A percentile compares a stretch with the other conserved stretches of the same genome.
These are phyloP conservation scores for Chelmon rostratus DNA, from an alignment of 2,797 vertebrate genomes.

Conservation along the genomic window DNA sequence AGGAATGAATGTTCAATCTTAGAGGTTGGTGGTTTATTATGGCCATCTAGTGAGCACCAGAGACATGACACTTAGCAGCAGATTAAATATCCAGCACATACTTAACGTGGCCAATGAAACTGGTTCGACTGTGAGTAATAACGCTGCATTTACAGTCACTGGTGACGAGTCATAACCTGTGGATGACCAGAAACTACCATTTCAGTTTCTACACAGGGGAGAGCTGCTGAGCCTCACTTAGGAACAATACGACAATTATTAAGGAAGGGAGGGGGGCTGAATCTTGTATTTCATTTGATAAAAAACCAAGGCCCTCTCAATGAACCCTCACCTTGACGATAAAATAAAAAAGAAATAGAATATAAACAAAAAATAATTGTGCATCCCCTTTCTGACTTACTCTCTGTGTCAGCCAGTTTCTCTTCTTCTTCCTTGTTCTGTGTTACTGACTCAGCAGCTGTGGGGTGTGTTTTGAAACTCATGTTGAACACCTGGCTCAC, in stretches of 20 bases:
- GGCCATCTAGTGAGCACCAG: slow-evolving; percentile 45
- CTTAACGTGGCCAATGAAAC: slow-evolving; percentile 7
- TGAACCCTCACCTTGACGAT: background rate
- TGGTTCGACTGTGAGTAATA: slow-evolving; percentile 22
- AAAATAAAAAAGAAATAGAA: background rate
- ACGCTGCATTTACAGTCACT: slow-evolving; percentile 19
- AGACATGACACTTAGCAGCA: slow-evolving; percentile 28
- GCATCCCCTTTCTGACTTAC: no score
- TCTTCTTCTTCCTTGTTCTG: slow-evolving; percentile 33
- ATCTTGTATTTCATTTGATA: background rate
- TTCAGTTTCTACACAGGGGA: slow-evolving; percentile 17
- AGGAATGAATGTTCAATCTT: background rate
- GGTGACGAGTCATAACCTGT: background rate
- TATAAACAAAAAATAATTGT: no score
- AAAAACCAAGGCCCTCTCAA: background rate
- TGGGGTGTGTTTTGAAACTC: slow-evolving; percentile 19
- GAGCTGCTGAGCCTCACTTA: background rate
- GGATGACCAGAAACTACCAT: slow-evolving; percentile 4
- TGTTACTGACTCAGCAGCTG: slow-evolving; percentile 27
- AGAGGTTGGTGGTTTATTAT: background rate
- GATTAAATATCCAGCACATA: background rate
- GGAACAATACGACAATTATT: accelerated
- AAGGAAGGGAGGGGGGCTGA: background rate
- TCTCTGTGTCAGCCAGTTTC: slow-evolving; percentile 48
- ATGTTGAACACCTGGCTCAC: background rate